These are phyloP conservation scores for Holocentrus rufus DNA, from an alignment of 2,797 vertebrate genomes.

Conservation along the genomic window DNA sequence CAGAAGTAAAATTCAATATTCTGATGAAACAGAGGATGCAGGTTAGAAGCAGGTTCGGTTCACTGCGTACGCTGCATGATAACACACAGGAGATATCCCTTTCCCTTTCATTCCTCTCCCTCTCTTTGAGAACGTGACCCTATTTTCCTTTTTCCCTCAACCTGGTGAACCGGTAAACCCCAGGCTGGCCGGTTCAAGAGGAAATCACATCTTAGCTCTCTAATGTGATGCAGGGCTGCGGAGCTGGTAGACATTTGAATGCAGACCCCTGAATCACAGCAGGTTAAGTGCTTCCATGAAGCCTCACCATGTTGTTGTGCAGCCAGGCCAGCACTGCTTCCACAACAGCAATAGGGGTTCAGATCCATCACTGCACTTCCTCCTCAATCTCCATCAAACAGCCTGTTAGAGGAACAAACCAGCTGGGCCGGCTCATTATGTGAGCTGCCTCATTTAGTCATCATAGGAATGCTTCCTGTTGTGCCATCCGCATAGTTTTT, in stretches of 20 bases:
- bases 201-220: conserved; percentile 78
- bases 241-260: conserved; percentile 76
- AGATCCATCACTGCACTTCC: conserved; percentile 75
- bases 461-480: conserved; percentile 82
- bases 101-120: conserved; percentile 25
- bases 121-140: conserved; percentile 60
- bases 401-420: conserved; percentile 52
- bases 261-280: conserved; percentile 69
- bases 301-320: conserved; percentile 63
- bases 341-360: conserved; percentile 55
- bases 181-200: conserved; percentile 64
- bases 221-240: conserved; percentile 75
- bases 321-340: conserved; percentile 55
- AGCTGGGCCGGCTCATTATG: conserved; percentile 76
- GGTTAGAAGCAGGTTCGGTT: conserved; percentile 27
- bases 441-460: conserved; percentile 79
- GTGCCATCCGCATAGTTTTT: conserved; percentile 75
- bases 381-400: conserved; percentile 73
- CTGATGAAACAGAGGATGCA: conserved; percentile 12
- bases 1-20: conserved; percentile 49
- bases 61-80: conserved; percentile 25
- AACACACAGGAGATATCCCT: conserved; percentile 40
- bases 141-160: conserved; percentile 57
- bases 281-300: conserved; percentile 83
- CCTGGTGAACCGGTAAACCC: conserved; percentile 70